Conservation (phyloP, 2,888 invertebrate species). For the Netelia fuscicornis region DNA sequence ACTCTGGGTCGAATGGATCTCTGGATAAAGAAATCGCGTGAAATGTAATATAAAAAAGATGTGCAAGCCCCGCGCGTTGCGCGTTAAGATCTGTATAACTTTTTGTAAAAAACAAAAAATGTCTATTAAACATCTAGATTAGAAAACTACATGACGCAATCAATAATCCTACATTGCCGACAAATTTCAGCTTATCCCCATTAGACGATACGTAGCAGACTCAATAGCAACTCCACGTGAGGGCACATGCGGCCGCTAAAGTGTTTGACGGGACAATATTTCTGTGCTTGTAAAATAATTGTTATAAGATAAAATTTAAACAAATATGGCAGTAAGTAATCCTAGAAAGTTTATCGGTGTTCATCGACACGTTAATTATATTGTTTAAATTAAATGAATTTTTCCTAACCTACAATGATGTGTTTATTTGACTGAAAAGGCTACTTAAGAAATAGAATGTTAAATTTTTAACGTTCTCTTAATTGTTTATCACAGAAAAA, state of each 20-base stretch:
- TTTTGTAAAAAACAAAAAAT: slow-evolving; percentile 60
- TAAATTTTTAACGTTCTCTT: neutral
- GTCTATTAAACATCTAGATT: slow-evolving; percentile 13
- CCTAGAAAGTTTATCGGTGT: neutral
- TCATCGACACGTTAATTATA: neutral
- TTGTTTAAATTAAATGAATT: neutral
- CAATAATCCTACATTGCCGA: neutral
- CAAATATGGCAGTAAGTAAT: slow-evolving; percentile 63
- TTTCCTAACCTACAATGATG: slow-evolving; percentile 28
- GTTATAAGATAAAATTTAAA: slow-evolving; percentile 32
- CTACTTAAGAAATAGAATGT: neutral
- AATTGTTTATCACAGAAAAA: slow-evolving; percentile 84
- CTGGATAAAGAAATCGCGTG: slow-evolving; percentile 46
- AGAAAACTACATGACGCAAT: neutral
- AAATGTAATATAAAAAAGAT: slow-evolving; percentile 57
- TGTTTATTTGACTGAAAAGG: slow-evolving; percentile 17
- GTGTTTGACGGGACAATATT: slow-evolving; percentile 48
- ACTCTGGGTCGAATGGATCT: slow-evolving; percentile 33
- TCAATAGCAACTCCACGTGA: slow-evolving; percentile 46
- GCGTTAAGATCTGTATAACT: slow-evolving; percentile 59
- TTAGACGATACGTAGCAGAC: neutral
- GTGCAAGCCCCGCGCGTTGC: slow-evolving; percentile 39
- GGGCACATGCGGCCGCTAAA: slow-evolving; percentile 42
- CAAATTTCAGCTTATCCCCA: neutral
- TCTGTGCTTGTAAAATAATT: slow-evolving; percentile 18